phyloP scores from a whole-genome alignment of 2,113 vertebrate species.

The Madoqua kirkii region DNA sequence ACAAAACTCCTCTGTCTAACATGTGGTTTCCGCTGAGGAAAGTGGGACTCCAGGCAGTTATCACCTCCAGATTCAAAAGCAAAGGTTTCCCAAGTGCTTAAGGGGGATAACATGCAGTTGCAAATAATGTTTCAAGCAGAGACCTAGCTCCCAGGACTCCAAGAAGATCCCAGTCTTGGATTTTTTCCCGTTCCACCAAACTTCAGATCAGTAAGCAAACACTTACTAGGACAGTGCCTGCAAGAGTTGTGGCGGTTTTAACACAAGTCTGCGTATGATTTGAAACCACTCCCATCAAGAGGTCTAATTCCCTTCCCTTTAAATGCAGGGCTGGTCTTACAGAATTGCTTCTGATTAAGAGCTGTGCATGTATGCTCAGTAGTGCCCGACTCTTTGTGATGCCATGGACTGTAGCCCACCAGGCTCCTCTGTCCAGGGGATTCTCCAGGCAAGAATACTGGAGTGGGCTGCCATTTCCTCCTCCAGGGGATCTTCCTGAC shows the following conservation, averaged over 20 bases:
- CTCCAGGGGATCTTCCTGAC: neutral
- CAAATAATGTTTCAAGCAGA: neutral
- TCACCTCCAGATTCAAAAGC: slow-evolving; percentile 8
- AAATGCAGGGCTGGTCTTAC: neutral
- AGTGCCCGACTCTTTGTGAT: accelerated
- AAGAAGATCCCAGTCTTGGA: neutral
- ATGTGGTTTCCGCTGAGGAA: neutral
- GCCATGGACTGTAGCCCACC: neutral
- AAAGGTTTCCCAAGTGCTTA: slow-evolving; percentile 4
- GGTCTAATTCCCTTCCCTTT: neutral
- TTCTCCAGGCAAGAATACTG: neutral
- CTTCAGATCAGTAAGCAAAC: neutral
- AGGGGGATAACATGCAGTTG: neutral
- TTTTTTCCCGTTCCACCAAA: neutral
- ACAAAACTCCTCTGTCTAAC: neutral
- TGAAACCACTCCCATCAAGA: neutral
- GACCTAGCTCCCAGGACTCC: neutral
- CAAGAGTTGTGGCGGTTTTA: neutral
- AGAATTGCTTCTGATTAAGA: neutral
- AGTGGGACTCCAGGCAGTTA: neutral
- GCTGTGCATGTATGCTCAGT: accelerated
- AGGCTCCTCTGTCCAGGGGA: neutral
- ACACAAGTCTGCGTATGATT: neutral
- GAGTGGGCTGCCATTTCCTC: neutral
- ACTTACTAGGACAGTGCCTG: neutral